Evolutionary conservation across 2,113 vertebrate species (phyloP), one percentile per base, ranked within the genome.

Genomic region (Lepisosteus osseus): DNA sequence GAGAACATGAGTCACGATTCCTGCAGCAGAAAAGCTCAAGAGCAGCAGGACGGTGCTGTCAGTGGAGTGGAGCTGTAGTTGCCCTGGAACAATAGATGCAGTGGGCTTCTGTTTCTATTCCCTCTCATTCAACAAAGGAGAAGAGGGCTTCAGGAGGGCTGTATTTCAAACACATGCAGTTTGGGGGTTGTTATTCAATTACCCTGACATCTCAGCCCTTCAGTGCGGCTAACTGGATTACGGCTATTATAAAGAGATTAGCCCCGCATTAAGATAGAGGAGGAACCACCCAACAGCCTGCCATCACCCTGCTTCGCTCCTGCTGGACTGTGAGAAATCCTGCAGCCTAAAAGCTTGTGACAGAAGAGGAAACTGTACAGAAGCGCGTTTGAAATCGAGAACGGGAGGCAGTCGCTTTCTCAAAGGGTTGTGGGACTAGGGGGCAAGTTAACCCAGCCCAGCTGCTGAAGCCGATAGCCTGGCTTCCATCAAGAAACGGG

Each of bases 171-270:
- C 56, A 12, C 7, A 12, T 4, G 3, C 56, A 12, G 11, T 12
- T 59, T 59, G 72, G 82, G 72, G 88, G 80, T 86, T 90, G 84
- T 95, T 90, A 94, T 94, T 93, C 91, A 92, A 92, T 96, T 96
- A 94, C 88, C 78, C 77, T 92, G 94, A 95, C 95, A 87, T 95
- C 87, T 29, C 92, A 89, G 82, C 94, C 92, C 84, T 92, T 92
- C 90, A 87, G 88, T 88, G 86, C 87, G 82, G 74, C 85, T 96
- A 97, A 98, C 90, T 86, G 91, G 94, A 97, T 98, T 96, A 96
- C 83, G 90, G 88, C 89, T 88, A 84, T 92, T 93, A 92, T 95
- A 95, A 96, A 94, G 92, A 94, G 95, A 96, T 97, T 95, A 97
- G 87, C 84, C 47, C 71, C 80, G 84, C 88, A 83, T 76, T 77